A percentile compares a stretch with the other conserved stretches of the same genome.
Evolutionary conservation across 2,888 invertebrate species (phyloP).

Genomic region (Cartodere bifasciata): DNA sequence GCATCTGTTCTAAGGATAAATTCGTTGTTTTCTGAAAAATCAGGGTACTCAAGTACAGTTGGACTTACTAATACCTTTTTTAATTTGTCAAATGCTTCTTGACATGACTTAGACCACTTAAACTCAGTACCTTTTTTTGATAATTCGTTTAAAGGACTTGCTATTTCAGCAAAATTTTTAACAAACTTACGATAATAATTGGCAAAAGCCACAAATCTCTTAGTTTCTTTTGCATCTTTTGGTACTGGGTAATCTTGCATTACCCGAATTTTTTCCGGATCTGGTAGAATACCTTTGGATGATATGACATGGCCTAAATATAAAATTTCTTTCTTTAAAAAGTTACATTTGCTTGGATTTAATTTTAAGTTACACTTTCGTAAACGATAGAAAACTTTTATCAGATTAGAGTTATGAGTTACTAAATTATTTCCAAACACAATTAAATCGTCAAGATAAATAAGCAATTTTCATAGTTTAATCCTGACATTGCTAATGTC

Average conservation of each 20-base stretch:
- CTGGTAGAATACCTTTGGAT: constrained; percentile 16
- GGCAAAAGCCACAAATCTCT: constrained; percentile 16
- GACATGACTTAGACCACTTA: constrained; percentile 13
- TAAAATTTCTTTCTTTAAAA: no score
- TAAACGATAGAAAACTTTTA: constrained; percentile 13
- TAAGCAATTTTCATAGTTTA: constrained; percentile 18
- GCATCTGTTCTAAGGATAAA: constrained; percentile 14
- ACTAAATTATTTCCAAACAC: constrained; percentile 16
- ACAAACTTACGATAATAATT: constrained; percentile 15
- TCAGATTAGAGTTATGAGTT: constrained; percentile 16
- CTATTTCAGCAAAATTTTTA: constrained; percentile 11
- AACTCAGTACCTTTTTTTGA: no score
- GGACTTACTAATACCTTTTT: constrained; percentile 10
- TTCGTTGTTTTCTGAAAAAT: constrained; percentile 11
- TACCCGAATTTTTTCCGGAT: constrained; percentile 12
- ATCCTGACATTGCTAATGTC: constrained; percentile 17
- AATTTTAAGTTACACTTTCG: constrained; percentile 16
- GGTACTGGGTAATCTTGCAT: constrained; percentile 14
- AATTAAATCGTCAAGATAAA: no score
- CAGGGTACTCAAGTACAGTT: constrained; percentile 12
- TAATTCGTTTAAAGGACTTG: no score
- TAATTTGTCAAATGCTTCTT: constrained; percentile 13
- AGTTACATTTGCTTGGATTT: no score
- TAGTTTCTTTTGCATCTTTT: constrained; percentile 13
- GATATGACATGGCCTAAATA: no score